Conservation (phyloP, 2,888 invertebrate genomes). For the Leucophora obtusa region DNA sequence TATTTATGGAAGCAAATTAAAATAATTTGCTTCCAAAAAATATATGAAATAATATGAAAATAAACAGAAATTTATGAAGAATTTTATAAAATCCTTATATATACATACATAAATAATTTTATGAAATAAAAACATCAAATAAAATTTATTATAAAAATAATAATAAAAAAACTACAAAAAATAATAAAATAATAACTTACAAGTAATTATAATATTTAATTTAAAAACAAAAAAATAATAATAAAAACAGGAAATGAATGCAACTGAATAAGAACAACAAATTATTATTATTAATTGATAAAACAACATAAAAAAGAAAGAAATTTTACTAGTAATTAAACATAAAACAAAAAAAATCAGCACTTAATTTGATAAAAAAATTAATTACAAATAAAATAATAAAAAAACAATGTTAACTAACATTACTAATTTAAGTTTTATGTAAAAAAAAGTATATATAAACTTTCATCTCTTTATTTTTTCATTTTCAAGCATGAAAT, state of each 20-base stretch:
- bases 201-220: conserved; percentile 49
- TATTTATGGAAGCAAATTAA: conserved; percentile 35
- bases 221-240: conserved; percentile 56
- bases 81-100: conserved; percentile 65
- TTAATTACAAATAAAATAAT: conserved; percentile 31
- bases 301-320: conserved; percentile 27
- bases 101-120: conserved; percentile 58
- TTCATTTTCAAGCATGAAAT: conserved; percentile 65
- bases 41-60: conserved; percentile 32
- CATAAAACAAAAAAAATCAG: conserved; percentile 29
- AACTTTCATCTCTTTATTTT: conserved; percentile 62
- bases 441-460: conserved; percentile 61
- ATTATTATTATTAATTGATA: conserved; percentile 52
- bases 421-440: conserved; percentile 65
- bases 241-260: conserved; percentile 65
- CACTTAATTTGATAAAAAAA: conserved; percentile 60
- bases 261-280: conserved; percentile 58
- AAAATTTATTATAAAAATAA: conserved; percentile 50
- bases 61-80: conserved; percentile 50
- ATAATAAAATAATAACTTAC: conserved; percentile 67
- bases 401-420: conserved; percentile 62
- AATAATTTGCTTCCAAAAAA: conserved; percentile 33
- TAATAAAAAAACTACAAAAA: conserved; percentile 29
- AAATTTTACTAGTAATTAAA: conserved; percentile 59
- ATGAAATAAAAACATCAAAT: conserved; percentile 37